phyloP scores from a whole-genome alignment of 2,797 vertebrate genomes.

The Sardinella longiceps region DNA sequence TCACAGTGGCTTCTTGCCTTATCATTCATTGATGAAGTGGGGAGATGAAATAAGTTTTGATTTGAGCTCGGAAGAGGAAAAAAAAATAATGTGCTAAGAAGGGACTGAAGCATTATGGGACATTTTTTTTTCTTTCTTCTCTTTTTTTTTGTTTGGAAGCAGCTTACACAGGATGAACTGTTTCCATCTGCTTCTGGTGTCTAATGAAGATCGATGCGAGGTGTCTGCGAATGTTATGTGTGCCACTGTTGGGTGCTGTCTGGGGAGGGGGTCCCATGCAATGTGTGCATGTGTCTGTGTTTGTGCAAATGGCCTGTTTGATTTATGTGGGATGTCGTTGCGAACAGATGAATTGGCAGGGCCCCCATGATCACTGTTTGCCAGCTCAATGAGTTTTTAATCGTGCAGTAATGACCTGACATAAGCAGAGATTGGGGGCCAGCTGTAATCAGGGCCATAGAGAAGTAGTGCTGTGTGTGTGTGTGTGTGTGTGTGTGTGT shows the following conservation, averaged over 20 bases:
- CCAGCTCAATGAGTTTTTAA: constrained; percentile 65
- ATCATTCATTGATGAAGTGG: constrained; percentile 38
- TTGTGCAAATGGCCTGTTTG: constrained; percentile 57
- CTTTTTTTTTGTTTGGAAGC: neutral
- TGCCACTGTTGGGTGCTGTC: constrained; percentile 33
- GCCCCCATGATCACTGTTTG: constrained; percentile 53
- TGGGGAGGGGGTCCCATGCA: constrained; percentile 35
- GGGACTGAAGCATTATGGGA: neutral
- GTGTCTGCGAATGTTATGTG: constrained; percentile 40
- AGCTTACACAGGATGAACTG: constrained; percentile 24
- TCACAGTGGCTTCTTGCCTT: neutral
- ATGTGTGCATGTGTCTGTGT: constrained; percentile 31
- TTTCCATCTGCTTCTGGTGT: constrained; percentile 25
- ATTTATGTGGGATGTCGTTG: constrained; percentile 67
- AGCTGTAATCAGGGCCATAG: constrained; percentile 45
- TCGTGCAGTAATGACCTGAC: constrained; percentile 64
- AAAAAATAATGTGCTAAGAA: constrained; percentile 26
- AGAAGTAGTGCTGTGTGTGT: too few species aligned
- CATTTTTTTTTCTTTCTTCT: neutral
- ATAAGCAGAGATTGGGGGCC: constrained; percentile 54
- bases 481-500: too few species aligned
- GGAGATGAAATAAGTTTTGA: constrained; percentile 7
- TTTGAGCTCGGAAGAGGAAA: neutral
- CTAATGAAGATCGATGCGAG: constrained; percentile 41
- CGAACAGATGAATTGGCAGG: constrained; percentile 69